phyloP scores from a whole-genome alignment of 2,113 vertebrate genomes.

The Phainopepla nitens region DNA sequence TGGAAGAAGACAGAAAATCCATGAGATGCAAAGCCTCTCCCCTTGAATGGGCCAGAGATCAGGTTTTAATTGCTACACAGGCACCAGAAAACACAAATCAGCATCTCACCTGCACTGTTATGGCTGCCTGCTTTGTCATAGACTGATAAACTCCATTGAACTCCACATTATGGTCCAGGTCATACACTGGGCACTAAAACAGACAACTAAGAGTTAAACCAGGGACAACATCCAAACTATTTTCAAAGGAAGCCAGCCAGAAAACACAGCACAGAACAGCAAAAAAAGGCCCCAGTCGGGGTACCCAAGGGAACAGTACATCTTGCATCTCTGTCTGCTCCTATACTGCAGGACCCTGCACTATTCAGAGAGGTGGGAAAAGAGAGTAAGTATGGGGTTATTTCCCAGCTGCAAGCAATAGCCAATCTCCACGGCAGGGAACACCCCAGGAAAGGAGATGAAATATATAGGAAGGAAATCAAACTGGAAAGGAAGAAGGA shows the following conservation, averaged over 20 bases:
- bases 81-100: background rate
- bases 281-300: background rate
- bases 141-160: conserved; percentile 81
- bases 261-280: background rate
- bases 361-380: background rate
- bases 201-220: background rate
- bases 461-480: background rate
- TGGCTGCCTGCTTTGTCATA: conserved; percentile 81
- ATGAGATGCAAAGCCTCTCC: background rate
- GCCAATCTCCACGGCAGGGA: background rate
- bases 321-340: background rate
- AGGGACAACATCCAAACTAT: background rate
- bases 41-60: background rate
- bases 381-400: background rate
- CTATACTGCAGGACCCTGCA: background rate
- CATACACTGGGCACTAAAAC: conserved; percentile 80
- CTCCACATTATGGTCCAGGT: conserved; percentile 80
- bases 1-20: background rate
- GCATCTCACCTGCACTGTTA: conserved; percentile 77
- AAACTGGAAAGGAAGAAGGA: background rate
- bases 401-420: background rate
- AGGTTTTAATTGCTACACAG: background rate
- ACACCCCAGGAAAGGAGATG: background rate
- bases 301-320: background rate
- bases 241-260: background rate